A percentile compares a stretch with the other conserved stretches of the same genome.
Evolutionary conservation across 2,888 invertebrate genomes (phyloP).

Genomic region (Watsonalla cultraria): DNA sequence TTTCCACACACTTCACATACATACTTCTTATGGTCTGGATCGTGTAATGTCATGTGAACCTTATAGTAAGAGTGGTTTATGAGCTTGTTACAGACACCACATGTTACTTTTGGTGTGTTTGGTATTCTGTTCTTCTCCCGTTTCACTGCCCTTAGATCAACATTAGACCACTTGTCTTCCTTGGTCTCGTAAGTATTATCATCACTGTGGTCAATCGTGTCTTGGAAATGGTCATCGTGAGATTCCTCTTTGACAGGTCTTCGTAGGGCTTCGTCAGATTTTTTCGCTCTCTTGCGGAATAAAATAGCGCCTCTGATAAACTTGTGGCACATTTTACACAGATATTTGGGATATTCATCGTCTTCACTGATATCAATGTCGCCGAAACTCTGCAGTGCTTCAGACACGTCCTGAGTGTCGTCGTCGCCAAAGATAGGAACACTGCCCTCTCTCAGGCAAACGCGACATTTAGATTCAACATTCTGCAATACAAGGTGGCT

Average conservation of each 20-base stretch:
- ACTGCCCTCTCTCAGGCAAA: constrained; percentile 20
- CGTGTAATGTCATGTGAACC: constrained; percentile 51
- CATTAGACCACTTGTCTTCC: not conserved
- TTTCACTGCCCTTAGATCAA: not conserved
- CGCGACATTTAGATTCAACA: not conserved
- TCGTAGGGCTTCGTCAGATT: constrained; percentile 38
- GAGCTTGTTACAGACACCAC: constrained; percentile 41
- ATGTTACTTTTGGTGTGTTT: constrained; percentile 34
- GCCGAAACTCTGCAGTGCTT: constrained; percentile 24
- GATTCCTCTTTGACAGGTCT: constrained; percentile 15
- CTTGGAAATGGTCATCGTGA: not conserved
- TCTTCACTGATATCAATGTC: constrained; percentile 38
- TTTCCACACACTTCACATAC: constrained; percentile 57
- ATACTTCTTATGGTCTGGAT: constrained; percentile 48
- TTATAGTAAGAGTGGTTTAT: constrained; percentile 46
- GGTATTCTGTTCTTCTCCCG: constrained; percentile 1
- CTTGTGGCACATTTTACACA: constrained; percentile 48
- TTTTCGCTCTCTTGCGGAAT: constrained; percentile 49
- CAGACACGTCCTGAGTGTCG: constrained; percentile 10
- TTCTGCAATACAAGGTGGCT: not conserved
- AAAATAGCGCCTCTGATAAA: constrained; percentile 44
- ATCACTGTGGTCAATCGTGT: not conserved
- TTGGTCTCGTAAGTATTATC: constrained; percentile 3
- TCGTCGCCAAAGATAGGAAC: constrained; percentile 23
- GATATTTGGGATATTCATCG: constrained; percentile 42